These are phyloP conservation scores for Drosophila anceps DNA, from an alignment of 2,888 invertebrate genomes.

Conservation along the genomic window DNA sequence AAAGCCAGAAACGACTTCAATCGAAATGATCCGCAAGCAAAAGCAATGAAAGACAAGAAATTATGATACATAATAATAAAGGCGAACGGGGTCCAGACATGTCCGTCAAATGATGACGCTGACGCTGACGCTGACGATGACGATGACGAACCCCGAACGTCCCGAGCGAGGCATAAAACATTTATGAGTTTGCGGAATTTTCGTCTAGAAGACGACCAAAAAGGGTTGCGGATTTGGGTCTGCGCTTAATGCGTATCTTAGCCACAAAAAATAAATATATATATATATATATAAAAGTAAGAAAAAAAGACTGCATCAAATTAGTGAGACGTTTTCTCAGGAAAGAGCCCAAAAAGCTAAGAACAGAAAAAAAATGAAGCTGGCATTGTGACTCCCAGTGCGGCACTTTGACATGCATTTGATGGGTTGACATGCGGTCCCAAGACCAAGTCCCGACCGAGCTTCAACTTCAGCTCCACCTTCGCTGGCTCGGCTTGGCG, in stretches of 20 bases:
- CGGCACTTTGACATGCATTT: slow-evolving; percentile 78
- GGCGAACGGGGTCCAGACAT: slow-evolving; percentile 38
- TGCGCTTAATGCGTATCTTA: slow-evolving; percentile 13
- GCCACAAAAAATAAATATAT: slow-evolving; percentile 6
- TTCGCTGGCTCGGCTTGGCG: neutral
- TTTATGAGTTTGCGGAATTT: slow-evolving; percentile 79
- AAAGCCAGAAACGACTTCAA: slow-evolving; percentile 6
- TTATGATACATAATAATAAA: slow-evolving; percentile 46
- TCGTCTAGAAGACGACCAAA: slow-evolving; percentile 51
- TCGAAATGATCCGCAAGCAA: slow-evolving; percentile 21
- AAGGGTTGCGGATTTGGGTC: slow-evolving; percentile 42
- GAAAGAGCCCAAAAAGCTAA: slow-evolving; percentile 48
- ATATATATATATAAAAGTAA: slow-evolving; percentile 3
- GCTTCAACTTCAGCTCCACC: neutral
- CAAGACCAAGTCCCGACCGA: slow-evolving; percentile 18
- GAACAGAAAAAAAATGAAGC: neutral
- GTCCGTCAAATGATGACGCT: slow-evolving; percentile 65
- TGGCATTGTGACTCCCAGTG: slow-evolving; percentile 61
- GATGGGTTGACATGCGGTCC: slow-evolving; percentile 64
- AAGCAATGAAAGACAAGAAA: slow-evolving; percentile 12
- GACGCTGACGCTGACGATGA: slow-evolving; percentile 32
- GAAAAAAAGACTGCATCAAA: slow-evolving; percentile 61
- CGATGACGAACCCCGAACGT: slow-evolving; percentile 63
- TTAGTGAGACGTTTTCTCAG: slow-evolving; percentile 73
- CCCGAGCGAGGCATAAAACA: slow-evolving; percentile 55